A percentile compares a stretch with the other conserved stretches of the same genome.
Conservation (phyloP, 2,888 invertebrate genomes). For the Clivina fossor region DNA sequence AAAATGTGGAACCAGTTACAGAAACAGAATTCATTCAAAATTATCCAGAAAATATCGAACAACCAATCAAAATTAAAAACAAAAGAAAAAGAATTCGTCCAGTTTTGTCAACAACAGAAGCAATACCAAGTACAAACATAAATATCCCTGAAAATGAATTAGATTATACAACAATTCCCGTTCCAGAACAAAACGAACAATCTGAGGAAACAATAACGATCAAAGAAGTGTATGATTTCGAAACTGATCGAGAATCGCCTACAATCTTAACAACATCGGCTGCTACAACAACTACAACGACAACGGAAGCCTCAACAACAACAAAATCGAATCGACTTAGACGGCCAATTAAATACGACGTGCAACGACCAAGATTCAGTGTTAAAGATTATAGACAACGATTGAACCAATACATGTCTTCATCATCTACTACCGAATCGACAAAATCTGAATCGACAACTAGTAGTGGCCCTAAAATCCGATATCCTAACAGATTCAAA, state of each 20-base stretch:
- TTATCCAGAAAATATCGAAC: slow-evolving; percentile 16
- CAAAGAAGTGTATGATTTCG: slow-evolving; percentile 36
- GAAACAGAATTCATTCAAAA: slow-evolving; percentile 13
- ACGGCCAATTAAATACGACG: slow-evolving; percentile 59
- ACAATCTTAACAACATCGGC: slow-evolving; percentile 38
- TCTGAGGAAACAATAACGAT: slow-evolving; percentile 37
- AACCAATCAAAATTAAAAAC: slow-evolving; percentile 16
- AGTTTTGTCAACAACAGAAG: slow-evolving; percentile 35
- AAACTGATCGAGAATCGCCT: slow-evolving; percentile 22
- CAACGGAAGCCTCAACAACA: slow-evolving; percentile 42
- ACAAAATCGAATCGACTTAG: slow-evolving; percentile 46
- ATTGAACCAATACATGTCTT: slow-evolving; percentile 58
- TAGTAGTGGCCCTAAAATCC: slow-evolving; percentile 47
- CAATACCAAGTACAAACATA: slow-evolving; percentile 37
- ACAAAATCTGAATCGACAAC: slow-evolving; percentile 34
- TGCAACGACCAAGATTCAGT: slow-evolving; percentile 71
- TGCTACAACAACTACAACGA: slow-evolving; percentile 45
- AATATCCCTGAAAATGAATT: slow-evolving; percentile 49
- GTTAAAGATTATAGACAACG: slow-evolving; percentile 74
- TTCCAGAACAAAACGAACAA: slow-evolving; percentile 27
- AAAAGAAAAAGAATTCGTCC: slow-evolving; percentile 28
- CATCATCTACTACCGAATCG: slow-evolving; percentile 49
- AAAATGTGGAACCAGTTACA: slow-evolving; percentile 32
- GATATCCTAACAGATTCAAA: slow-evolving; percentile 57
- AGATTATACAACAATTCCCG: slow-evolving; percentile 44